Percentiles rank a stretch among this genome's conserved stretches.
Conservation (phyloP, 2,113 vertebrate genomes). For the Bubo scandiacus region DNA sequence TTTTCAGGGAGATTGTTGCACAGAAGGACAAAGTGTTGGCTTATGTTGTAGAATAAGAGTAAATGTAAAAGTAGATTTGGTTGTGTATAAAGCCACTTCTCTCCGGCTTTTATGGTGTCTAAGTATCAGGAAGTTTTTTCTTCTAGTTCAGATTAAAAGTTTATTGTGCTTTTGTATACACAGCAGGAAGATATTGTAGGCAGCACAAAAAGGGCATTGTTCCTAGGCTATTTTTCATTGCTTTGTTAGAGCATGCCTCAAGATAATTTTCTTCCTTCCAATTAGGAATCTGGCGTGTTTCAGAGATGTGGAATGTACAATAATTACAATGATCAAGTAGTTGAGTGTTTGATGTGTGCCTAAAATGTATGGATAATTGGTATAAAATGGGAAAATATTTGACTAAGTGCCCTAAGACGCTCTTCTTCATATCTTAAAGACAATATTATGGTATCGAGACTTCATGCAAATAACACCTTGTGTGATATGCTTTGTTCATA, state of each 20-base stretch:
- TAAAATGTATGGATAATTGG: constrained; percentile 45
- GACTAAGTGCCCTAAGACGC: not conserved
- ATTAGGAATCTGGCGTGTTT: constrained; percentile 50
- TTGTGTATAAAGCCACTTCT: not conserved
- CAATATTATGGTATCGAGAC: not conserved
- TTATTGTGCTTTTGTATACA: not conserved
- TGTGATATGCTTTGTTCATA: not conserved
- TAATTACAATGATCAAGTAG: constrained; percentile 62
- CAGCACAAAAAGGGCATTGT: constrained; percentile 45
- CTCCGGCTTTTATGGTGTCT: not conserved
- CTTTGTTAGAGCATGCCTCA: constrained; percentile 47
- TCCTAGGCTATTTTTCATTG: constrained; percentile 45
- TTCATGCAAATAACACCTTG: not conserved
- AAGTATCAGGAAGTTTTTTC: constrained; percentile 23
- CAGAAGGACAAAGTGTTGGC: not conserved
- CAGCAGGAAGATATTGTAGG: not conserved
- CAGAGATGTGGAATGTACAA: constrained; percentile 48
- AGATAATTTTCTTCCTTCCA: constrained; percentile 56
- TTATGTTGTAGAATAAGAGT: not conserved
- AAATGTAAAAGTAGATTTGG: not conserved
- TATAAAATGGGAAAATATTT: constrained; percentile 35
- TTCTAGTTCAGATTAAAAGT: not conserved
- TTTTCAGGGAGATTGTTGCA: not conserved
- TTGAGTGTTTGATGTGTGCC: constrained; percentile 40
- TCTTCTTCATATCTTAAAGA: not conserved